Evolutionary conservation across 2,113 vertebrate genomes (phyloP).

Genomic region (Thalassoma bifasciatum): DNA sequence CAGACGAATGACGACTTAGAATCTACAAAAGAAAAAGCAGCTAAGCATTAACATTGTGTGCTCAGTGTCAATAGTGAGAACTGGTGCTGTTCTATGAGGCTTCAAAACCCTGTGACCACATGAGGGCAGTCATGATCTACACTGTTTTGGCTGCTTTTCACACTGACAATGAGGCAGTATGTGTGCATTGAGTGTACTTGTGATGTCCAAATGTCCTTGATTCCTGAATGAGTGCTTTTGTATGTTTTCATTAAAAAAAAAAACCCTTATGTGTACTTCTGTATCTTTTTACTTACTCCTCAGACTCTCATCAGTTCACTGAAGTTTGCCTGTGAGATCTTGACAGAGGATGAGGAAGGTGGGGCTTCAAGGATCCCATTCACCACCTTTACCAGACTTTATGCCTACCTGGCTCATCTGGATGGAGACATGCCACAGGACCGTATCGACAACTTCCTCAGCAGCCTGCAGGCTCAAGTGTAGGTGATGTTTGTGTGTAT

Average conservation of each 20-base stretch:
- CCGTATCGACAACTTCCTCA: conserved; percentile 80
- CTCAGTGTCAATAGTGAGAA: conserved; percentile 15
- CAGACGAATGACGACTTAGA: conserved; percentile 29
- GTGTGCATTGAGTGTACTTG: conserved; percentile 4
- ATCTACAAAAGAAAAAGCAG: conserved; percentile 21
- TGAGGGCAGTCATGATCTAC: conserved; percentile 66
- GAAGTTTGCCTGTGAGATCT: conserved; percentile 89
- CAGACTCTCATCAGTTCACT: conserved; percentile 86
- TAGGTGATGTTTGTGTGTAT: conserved; percentile 49
- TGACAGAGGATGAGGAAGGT: conserved; percentile 87
- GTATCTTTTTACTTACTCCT: neutral
- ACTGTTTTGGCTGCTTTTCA: neutral
- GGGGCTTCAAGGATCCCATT: conserved; percentile 86
- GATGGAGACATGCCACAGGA: conserved; percentile 81
- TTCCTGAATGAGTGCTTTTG: neutral
- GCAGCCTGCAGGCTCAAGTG: conserved; percentile 69
- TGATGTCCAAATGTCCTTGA: conserved; percentile 4
- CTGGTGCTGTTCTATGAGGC: neutral
- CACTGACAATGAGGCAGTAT: neutral
- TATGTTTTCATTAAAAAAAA: neutral
- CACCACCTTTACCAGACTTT: conserved; percentile 82
- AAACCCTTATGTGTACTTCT: conserved; percentile 9
- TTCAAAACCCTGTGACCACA: conserved; percentile 54
- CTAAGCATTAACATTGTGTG: conserved; percentile 19
- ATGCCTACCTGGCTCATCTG: conserved; percentile 86